phyloP scores from a whole-genome alignment of 64 coral and sea anemone genomes.

The Actinia tenebrosa region DNA sequence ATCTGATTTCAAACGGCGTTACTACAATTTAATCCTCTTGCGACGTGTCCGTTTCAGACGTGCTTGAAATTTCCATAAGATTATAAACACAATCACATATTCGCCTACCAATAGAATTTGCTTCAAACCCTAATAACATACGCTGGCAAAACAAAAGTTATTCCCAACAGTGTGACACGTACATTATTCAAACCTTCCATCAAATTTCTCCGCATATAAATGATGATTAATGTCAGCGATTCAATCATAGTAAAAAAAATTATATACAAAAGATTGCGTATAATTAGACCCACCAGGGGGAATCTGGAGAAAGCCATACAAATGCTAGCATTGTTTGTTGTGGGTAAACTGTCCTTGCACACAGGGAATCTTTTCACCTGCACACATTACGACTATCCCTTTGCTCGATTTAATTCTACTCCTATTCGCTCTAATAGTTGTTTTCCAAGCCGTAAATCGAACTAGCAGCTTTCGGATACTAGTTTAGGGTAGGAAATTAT shows the following conservation, averaged over 20 bases:
- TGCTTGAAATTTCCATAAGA: constrained; percentile 6
- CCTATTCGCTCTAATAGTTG: neutral
- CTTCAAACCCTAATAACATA: neutral
- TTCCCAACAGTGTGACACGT: neutral
- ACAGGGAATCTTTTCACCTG: constrained; percentile 4
- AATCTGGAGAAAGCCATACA: constrained; percentile 17
- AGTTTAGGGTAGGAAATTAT: neutral
- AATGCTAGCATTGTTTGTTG: constrained; percentile 5
- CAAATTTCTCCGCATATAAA: constrained; percentile 9
- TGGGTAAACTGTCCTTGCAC: constrained; percentile 5
- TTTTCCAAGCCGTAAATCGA: neutral
- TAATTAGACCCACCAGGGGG: constrained; percentile 20
- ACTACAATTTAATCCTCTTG: neutral
- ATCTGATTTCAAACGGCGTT: constrained; percentile 1
- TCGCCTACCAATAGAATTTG: neutral
- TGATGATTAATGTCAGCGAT: constrained; percentile 8
- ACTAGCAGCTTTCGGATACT: neutral
- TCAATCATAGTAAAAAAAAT: constrained; percentile 1
- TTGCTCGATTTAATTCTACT: neutral
- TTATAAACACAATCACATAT: neutral
- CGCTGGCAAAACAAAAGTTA: neutral
- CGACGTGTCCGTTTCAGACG: constrained; percentile 10
- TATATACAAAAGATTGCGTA: constrained; percentile 13
- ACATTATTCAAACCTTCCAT: constrained; percentile 11
- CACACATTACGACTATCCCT: neutral